Evolutionary conservation across 2,888 invertebrate genomes (phyloP).

Genomic region (Merodon equestris): DNA sequence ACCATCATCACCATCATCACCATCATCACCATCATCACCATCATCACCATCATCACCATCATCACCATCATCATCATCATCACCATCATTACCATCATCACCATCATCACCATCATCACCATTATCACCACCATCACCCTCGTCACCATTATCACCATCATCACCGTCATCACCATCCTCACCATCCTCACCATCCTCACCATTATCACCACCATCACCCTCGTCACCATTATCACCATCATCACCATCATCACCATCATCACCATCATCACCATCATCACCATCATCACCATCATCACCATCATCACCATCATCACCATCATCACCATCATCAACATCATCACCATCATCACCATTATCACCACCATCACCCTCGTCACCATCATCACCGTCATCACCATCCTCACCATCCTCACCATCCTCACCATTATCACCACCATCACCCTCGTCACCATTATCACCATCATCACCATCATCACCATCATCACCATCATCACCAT

Average conservation of each 20-base stretch:
- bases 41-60: slow-evolving; percentile 6
- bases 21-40: slow-evolving; percentile 6
- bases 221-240: slow-evolving; percentile 6
- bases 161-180: slow-evolving; percentile 6
- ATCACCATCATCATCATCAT: slow-evolving; percentile 6
- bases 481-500: slow-evolving; percentile 6
- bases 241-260: slow-evolving; percentile 6
- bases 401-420: no score
- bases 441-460: slow-evolving; percentile 6
- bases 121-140: no score
- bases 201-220: no score
- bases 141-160: no score
- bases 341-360: slow-evolving; percentile 6
- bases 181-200: no score
- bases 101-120: slow-evolving; percentile 6
- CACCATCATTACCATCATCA: slow-evolving; percentile 6
- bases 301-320: slow-evolving; percentile 6
- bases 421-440: no score
- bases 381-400: no score
- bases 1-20: slow-evolving; percentile 6
- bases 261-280: slow-evolving; percentile 6
- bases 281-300: slow-evolving; percentile 6
- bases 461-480: slow-evolving; percentile 6
- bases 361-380: no score
- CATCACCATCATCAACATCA: slow-evolving; percentile 6